A percentile compares a stretch with the other conserved stretches of the same genome.
These are phyloP conservation scores for Chrysoperla carnea DNA, from an alignment of 1,140 invertebrate genomes.

Conservation along the genomic window DNA sequence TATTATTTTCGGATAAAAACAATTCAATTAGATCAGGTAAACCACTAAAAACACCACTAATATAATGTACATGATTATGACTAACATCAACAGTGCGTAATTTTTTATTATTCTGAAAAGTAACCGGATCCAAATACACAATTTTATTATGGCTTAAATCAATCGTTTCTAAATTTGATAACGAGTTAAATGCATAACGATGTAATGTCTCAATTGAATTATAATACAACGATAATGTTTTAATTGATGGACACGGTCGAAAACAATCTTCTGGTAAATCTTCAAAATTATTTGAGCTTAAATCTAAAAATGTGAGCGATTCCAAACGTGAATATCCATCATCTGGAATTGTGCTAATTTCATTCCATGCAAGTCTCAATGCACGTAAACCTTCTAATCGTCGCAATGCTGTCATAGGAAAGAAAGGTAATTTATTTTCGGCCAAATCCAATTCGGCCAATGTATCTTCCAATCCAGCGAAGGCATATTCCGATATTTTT, in stretches of 20 bases:
- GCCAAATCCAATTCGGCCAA: slow-evolving; percentile 68
- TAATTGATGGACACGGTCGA: slow-evolving; percentile 54
- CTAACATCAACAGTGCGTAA: slow-evolving; percentile 69
- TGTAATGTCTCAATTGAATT: slow-evolving; percentile 66
- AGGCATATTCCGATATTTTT: slow-evolving; percentile 66
- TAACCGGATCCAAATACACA: slow-evolving; percentile 45
- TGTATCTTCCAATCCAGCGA: slow-evolving; percentile 63
- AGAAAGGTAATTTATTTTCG: slow-evolving; percentile 65
- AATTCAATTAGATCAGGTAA: slow-evolving; percentile 59
- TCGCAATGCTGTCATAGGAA: slow-evolving; percentile 61
- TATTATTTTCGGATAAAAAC: slow-evolving; percentile 81
- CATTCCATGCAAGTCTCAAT: slow-evolving; percentile 67
- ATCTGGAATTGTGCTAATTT: slow-evolving; percentile 49
- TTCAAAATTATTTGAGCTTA: slow-evolving; percentile 73
- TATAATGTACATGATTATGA: slow-evolving; percentile 74
- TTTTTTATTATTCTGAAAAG: slow-evolving; percentile 54
- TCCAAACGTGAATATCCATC: slow-evolving; percentile 51
- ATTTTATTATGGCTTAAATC: slow-evolving; percentile 81
- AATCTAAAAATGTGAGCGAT: slow-evolving; percentile 57
- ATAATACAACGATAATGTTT: slow-evolving; percentile 63
- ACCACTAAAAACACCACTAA: slow-evolving; percentile 62
- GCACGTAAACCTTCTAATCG: slow-evolving; percentile 53
- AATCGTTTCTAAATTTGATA: slow-evolving; percentile 59
- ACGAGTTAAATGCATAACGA: slow-evolving; percentile 51
- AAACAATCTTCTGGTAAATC: slow-evolving; percentile 58